Percentiles rank a stretch among this genome's conserved stretches.
Evolutionary conservation across 2,888 invertebrate species (phyloP).

Genomic region (Pachliopta kotzebuea): DNA sequence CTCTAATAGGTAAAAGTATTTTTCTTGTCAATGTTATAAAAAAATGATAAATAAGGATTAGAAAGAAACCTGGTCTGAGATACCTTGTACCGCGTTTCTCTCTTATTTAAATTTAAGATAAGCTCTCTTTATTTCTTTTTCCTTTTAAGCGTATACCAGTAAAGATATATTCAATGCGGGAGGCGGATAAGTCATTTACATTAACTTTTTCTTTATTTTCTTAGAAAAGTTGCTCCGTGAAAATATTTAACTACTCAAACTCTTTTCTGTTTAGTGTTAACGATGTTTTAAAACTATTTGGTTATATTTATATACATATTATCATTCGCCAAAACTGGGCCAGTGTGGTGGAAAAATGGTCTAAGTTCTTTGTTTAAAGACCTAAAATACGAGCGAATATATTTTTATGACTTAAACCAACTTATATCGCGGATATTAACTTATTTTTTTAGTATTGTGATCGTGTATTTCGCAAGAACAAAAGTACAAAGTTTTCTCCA

Average conservation of each 20-base stretch:
- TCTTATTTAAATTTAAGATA: conserved; percentile 23
- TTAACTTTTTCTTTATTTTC: conserved; percentile 14
- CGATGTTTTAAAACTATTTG: not conserved
- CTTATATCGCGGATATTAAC: too few species aligned
- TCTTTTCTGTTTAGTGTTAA: not conserved
- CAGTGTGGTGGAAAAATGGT: not conserved
- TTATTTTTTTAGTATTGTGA: too few species aligned
- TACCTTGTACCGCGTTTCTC: conserved; percentile 4
- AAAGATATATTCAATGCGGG: not conserved
- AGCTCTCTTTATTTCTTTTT: conserved; percentile 10
- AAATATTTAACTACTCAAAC: not conserved
- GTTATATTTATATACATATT: not conserved
- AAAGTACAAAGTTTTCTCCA: not conserved
- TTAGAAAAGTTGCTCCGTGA: not conserved
- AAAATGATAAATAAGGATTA: too few species aligned
- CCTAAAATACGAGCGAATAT: too few species aligned
- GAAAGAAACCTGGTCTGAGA: not conserved
- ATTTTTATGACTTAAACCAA: too few species aligned
- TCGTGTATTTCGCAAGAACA: too few species aligned
- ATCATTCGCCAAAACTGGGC: not conserved
- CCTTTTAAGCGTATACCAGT: conserved; percentile 7
- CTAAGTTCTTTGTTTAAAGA: too few species aligned
- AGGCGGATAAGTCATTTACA: conserved; percentile 11
- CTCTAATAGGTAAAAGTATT: too few species aligned
- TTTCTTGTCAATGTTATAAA: too few species aligned